A percentile compares a stretch with the other conserved stretches of the same genome.
Evolutionary conservation across 2,797 vertebrate species (phyloP).

Genomic region (Carapus acus): DNA sequence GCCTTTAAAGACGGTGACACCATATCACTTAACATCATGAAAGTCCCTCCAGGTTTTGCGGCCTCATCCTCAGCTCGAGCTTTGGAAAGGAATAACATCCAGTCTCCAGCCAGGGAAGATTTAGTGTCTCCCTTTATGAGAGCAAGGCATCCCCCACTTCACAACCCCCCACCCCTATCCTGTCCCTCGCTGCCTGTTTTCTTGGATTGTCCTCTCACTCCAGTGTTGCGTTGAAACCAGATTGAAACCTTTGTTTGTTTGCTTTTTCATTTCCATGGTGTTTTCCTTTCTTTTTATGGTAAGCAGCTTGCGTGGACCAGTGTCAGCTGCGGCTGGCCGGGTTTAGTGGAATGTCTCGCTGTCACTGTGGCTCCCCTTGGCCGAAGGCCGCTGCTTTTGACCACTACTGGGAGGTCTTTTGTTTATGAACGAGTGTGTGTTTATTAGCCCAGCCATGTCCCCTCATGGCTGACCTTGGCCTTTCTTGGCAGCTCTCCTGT

Average conservation of each 20-base stretch:
- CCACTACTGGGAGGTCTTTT: slow-evolving; percentile 52
- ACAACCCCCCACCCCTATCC: slow-evolving; percentile 21
- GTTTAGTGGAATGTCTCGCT: slow-evolving; percentile 51
- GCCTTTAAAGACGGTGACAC: slow-evolving; percentile 67
- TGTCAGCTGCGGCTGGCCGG: slow-evolving; percentile 38
- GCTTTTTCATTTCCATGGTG: slow-evolving; percentile 48
- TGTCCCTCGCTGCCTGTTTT: slow-evolving; percentile 41
- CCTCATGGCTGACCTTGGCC: slow-evolving; percentile 43
- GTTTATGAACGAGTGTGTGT: slow-evolving; percentile 63
- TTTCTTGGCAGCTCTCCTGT: slow-evolving; percentile 38
- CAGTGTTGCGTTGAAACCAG: slow-evolving; percentile 38
- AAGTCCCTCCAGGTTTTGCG: slow-evolving; percentile 65
- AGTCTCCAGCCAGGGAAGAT: slow-evolving; percentile 62
- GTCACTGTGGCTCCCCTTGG: slow-evolving; percentile 48
- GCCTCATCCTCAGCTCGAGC: slow-evolving; percentile 64
- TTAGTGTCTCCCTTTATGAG: slow-evolving; percentile 64
- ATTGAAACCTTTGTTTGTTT: slow-evolving; percentile 54
- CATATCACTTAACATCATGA: slow-evolving; percentile 73
- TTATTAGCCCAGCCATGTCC: slow-evolving; percentile 58
- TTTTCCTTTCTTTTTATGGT: slow-evolving; percentile 34
- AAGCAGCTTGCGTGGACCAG: slow-evolving; percentile 57
- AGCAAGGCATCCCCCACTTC: slow-evolving; percentile 27
- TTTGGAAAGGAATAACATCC: slow-evolving; percentile 62
- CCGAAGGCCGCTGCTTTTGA: slow-evolving; percentile 34
- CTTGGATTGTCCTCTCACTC: slow-evolving; percentile 43